phyloP scores from a whole-genome alignment of 2,113 vertebrate genomes.

The Antechinus stuartii region DNA sequence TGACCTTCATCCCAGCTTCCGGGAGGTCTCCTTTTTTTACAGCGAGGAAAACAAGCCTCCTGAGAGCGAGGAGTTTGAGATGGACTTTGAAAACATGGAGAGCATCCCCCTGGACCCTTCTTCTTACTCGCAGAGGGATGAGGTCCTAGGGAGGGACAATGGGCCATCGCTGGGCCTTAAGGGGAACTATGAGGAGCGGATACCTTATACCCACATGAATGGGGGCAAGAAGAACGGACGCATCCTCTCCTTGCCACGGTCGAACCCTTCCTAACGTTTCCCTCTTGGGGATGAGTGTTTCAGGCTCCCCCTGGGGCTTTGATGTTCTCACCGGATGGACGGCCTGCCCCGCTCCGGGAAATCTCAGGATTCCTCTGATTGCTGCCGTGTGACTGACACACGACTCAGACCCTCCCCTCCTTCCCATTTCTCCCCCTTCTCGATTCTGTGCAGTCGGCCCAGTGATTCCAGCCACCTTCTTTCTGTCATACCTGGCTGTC shows the following conservation, averaged over 20 bases:
- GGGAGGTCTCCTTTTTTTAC: conserved; percentile 97
- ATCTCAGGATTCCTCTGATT: conserved; percentile 94
- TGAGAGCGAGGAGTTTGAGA: conserved; percentile 94
- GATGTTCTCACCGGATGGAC: conserved; percentile 34
- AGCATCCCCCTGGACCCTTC: conserved; percentile 96
- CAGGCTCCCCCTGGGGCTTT: conserved; percentile 65
- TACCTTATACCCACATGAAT: conserved; percentile 98
- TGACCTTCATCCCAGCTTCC: conserved; percentile 94
- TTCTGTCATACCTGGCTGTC: conserved; percentile 79
- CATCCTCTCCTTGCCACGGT: conserved; percentile 93
- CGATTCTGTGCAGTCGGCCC: conserved; percentile 73
- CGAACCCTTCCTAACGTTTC: conserved; percentile 94
- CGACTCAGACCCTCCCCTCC: conserved; percentile 67
- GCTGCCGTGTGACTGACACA: conserved; percentile 85
- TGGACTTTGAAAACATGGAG: conserved; percentile 99
- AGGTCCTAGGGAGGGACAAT: conserved; percentile 88
- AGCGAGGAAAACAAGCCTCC: conserved; percentile 98
- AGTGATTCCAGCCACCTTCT: conserved; percentile 79
- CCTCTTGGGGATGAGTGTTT: conserved; percentile 52
- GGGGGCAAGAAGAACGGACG: conserved; percentile 97
- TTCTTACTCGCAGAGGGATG: conserved; percentile 92
- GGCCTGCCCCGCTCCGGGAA: conserved; percentile 82
- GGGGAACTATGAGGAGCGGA: conserved; percentile 94
- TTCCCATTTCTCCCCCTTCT: neutral
- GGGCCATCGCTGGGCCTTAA: conserved; percentile 90